Conservation (phyloP, 2,888 invertebrate genomes). For the Agrotis segetum region DNA sequence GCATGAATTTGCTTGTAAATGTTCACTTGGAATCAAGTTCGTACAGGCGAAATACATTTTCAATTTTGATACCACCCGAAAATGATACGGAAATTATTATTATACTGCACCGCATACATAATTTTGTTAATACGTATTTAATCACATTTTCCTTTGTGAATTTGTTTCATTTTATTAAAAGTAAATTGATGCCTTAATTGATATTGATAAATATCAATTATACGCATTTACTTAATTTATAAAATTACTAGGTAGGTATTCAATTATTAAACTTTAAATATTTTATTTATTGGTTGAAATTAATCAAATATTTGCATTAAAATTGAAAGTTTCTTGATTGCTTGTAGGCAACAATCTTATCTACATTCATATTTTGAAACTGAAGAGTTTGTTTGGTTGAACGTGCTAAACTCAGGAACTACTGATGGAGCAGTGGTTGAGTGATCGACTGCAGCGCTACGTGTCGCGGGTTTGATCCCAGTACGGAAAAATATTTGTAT, state of each 20-base stretch:
- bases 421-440: no score
- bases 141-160: conserved; percentile 31
- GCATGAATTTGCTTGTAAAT: conserved; percentile 44
- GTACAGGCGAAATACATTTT: conserved; percentile 41
- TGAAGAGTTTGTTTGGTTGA: no score
- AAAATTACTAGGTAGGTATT: no score
- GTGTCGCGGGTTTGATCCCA: no score
- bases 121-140: conserved; percentile 29
- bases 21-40: conserved; percentile 35
- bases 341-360: neutral
- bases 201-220: neutral
- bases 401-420: no score
- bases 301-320: neutral
- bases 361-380: no score
- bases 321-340: neutral
- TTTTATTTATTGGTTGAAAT: neutral
- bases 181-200: conserved; percentile 3
- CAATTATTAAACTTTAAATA: neutral
- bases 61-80: conserved; percentile 19
- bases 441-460: no score
- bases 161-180: conserved; percentile 15
- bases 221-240: no score
- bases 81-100: conserved; percentile 23
- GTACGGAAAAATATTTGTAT: no score
- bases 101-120: conserved; percentile 25